phyloP scores from a whole-genome alignment of 53 echinoderm and acorn worm genomes.

The Pentamera pediparva region DNA sequence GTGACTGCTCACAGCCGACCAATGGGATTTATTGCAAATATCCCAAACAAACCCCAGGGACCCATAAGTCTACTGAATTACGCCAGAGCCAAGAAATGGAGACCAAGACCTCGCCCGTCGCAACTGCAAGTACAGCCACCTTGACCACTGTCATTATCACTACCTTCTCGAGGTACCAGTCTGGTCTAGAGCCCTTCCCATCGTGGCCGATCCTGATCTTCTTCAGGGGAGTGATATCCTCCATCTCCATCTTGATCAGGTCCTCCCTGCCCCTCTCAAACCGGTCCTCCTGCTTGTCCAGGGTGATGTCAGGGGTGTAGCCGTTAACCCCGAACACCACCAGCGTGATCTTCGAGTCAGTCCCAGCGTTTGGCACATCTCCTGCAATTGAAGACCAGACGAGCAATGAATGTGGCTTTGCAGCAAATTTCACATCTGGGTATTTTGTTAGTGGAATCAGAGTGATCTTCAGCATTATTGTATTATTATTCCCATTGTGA shows the following conservation, averaged over 20 bases:
- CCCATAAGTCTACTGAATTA: too few species aligned
- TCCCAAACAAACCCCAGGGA: too few species aligned
- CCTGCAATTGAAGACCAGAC: conserved; percentile 22
- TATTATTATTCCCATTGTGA: too few species aligned
- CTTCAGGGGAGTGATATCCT: conserved; percentile 82
- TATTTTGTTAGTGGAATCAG: too few species aligned
- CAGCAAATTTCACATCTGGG: too few species aligned
- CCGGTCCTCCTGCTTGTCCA: conserved; percentile 83
- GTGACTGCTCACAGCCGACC: too few species aligned
- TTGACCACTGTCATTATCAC: not conserved
- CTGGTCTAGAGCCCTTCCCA: conserved; percentile 72
- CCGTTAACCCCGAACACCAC: conserved; percentile 80
- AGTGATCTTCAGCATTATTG: too few species aligned
- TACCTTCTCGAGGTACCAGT: conserved; percentile 97
- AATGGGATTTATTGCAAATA: too few species aligned
- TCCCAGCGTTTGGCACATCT: conserved; percentile 81
- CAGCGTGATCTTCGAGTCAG: conserved; percentile 71
- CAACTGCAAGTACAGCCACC: not conserved
- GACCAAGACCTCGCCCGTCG: not conserved
- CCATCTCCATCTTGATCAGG: conserved; percentile 90
- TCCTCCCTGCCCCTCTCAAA: conserved; percentile 90
- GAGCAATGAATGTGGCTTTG: too few species aligned
- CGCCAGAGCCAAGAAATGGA: too few species aligned
- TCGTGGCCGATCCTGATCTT: conserved; percentile 84
- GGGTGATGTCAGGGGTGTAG: conserved; percentile 61